Evolutionary conservation across 2,888 invertebrate genomes (phyloP).

Genomic region (Epinotia ramella): DNA sequence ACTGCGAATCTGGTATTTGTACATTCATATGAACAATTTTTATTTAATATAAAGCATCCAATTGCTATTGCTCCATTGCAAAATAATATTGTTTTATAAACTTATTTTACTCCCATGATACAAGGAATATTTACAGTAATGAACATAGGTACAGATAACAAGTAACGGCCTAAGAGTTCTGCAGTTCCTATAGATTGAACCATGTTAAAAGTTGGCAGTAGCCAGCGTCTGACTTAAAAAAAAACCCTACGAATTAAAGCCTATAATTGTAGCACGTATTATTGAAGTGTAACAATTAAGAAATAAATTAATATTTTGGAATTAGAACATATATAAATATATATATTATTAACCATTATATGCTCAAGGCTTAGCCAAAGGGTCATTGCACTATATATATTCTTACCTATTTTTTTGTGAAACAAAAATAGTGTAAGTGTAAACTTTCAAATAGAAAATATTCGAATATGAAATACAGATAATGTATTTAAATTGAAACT

Average conservation of each 20-base stretch:
- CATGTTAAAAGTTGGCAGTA: not conserved
- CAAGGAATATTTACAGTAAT: not conserved
- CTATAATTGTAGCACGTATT: slow-evolving; percentile 70
- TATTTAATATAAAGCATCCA: not conserved
- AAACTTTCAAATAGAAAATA: slow-evolving; percentile 63
- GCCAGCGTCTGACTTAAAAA: not conserved
- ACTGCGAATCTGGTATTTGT: not conserved
- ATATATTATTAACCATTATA: slow-evolving; percentile 66
- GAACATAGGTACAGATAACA: not conserved
- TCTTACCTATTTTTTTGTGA: slow-evolving; percentile 61
- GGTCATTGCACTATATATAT: slow-evolving; percentile 78
- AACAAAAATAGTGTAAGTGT: slow-evolving; percentile 60
- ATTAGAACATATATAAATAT: slow-evolving; percentile 65
- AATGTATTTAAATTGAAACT: slow-evolving; percentile 50
- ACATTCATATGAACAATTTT: not conserved
- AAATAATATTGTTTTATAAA: not conserved
- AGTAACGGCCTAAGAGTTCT: not conserved
- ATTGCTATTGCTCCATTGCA: not conserved
- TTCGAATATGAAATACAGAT: slow-evolving; percentile 60
- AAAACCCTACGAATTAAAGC: slow-evolving; percentile 52
- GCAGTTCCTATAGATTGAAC: not conserved
- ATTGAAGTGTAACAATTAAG: slow-evolving; percentile 74
- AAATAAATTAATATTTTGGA: slow-evolving; percentile 68
- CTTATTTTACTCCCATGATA: not conserved
- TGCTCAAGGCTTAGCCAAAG: slow-evolving; percentile 76